Conservation (phyloP, 2,797 vertebrate genomes). For the Gallirallus australis region DNA sequence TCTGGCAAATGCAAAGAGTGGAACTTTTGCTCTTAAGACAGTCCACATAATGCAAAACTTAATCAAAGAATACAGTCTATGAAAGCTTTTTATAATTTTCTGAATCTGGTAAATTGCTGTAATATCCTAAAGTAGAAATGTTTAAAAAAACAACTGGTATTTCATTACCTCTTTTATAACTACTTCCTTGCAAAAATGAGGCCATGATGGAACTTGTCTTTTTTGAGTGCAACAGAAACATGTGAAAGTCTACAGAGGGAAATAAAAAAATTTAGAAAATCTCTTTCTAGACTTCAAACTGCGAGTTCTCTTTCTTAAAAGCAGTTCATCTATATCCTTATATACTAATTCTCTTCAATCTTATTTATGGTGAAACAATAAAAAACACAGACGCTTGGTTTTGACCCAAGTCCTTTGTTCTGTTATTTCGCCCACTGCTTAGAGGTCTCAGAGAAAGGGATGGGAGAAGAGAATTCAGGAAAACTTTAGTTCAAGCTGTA, state of each 20-base stretch:
- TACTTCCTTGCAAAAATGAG: neutral
- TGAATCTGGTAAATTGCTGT: neutral
- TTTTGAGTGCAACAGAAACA: neutral
- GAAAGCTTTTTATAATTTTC: neutral
- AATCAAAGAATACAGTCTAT: neutral
- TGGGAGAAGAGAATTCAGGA: neutral
- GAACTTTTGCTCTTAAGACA: neutral
- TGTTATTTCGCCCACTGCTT: neutral
- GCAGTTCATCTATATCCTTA: neutral
- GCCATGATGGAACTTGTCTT: neutral
- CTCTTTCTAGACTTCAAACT: neutral
- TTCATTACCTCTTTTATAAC: neutral
- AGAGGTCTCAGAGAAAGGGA: neutral
- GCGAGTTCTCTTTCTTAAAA: neutral
- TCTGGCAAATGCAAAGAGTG: neutral
- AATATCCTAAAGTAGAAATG: neutral
- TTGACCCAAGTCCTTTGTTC: neutral
- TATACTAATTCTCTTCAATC: neutral
- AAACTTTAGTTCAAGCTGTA: neutral
- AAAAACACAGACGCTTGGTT: neutral
- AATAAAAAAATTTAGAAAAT: neutral
- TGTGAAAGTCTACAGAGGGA: neutral
- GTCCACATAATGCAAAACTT: neutral
- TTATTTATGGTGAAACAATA: neutral
- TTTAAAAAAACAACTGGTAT: neutral